A percentile compares a stretch with the other conserved stretches of the same genome.
These are phyloP conservation scores for Notothenia coriiceps DNA, from an alignment of 2,113 vertebrate species.

Conservation along the genomic window DNA sequence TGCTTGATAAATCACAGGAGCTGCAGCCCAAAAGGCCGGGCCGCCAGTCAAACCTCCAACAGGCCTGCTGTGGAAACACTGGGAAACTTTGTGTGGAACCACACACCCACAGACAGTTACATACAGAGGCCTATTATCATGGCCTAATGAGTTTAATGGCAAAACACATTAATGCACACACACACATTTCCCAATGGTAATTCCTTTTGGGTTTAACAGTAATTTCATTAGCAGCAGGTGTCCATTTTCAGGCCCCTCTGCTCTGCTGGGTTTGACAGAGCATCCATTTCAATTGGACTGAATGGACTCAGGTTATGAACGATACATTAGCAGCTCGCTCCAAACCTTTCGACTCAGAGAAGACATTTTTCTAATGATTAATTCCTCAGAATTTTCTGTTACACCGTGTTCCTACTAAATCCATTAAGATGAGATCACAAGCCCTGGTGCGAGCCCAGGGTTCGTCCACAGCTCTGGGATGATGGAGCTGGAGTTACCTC, in stretches of 20 bases:
- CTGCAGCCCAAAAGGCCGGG: slow-evolving; percentile 36
- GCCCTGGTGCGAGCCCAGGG: slow-evolving; percentile 21
- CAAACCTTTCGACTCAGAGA: slow-evolving; percentile 18
- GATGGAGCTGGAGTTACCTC: slow-evolving; percentile 58
- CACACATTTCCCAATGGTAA: slow-evolving; percentile 17
- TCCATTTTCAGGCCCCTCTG: slow-evolving; percentile 55
- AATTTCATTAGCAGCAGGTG: slow-evolving; percentile 74
- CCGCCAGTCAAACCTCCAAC: slow-evolving; percentile 38
- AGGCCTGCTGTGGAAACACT: slow-evolving; percentile 44
- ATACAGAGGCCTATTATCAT: background rate
- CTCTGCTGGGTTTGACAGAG: slow-evolving; percentile 52
- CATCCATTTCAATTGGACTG: slow-evolving; percentile 51
- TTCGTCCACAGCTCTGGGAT: slow-evolving; percentile 24
- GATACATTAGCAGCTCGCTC: slow-evolving; percentile 43
- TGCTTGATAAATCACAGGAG: slow-evolving; percentile 65
- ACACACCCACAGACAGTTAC: background rate
- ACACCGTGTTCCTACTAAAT: slow-evolving; percentile 65
- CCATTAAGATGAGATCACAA: slow-evolving; percentile 54
- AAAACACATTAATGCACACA: slow-evolving; percentile 21
- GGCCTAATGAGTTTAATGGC: slow-evolving; percentile 34
- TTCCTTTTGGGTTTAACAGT: slow-evolving; percentile 26
- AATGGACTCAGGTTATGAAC: slow-evolving; percentile 52
- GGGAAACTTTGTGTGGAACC: slow-evolving; percentile 25
- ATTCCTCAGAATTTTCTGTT: slow-evolving; percentile 39
- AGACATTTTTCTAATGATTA: slow-evolving; percentile 56